phyloP scores from a whole-genome alignment of 1,140 invertebrate species.

The Caerostris extrusa region DNA sequence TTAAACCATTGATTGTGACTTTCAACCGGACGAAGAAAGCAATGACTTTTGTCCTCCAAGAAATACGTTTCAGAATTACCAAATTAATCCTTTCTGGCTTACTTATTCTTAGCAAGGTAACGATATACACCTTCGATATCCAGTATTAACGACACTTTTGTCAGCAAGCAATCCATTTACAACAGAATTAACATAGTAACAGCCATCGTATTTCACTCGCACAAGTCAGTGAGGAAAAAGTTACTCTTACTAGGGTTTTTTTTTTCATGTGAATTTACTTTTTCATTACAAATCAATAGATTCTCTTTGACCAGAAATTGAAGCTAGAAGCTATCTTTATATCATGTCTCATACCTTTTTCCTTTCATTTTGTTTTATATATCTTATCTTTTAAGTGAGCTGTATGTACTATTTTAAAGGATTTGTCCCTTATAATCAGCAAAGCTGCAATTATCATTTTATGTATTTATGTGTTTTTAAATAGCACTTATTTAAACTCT shows the following conservation, averaged over 20 bases:
- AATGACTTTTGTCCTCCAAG: constrained; percentile 31
- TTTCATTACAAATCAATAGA: not conserved
- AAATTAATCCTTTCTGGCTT: constrained; percentile 6
- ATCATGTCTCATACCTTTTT: not conserved
- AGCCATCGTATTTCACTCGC: not conserved
- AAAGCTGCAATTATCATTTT: no score
- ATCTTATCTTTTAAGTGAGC: no score
- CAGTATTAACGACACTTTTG: not conserved
- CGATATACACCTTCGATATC: not conserved
- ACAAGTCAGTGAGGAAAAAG: not conserved
- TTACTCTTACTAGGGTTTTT: not conserved
- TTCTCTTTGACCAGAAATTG: not conserved
- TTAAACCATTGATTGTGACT: constrained; percentile 63
- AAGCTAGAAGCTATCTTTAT: not conserved
- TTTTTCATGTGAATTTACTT: not conserved
- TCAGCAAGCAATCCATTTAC: not conserved
- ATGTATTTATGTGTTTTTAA: no score
- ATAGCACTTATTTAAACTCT: no score
- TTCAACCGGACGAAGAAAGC: not conserved
- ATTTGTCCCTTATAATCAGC: no score
- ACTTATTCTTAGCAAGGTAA: not conserved
- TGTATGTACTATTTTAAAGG: no score
- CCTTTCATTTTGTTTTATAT: no score
- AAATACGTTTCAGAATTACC: constrained; percentile 28
- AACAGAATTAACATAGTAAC: constrained; percentile 4